phyloP scores from a whole-genome alignment of 2,797 vertebrate species.

The Diplodus sargus region DNA sequence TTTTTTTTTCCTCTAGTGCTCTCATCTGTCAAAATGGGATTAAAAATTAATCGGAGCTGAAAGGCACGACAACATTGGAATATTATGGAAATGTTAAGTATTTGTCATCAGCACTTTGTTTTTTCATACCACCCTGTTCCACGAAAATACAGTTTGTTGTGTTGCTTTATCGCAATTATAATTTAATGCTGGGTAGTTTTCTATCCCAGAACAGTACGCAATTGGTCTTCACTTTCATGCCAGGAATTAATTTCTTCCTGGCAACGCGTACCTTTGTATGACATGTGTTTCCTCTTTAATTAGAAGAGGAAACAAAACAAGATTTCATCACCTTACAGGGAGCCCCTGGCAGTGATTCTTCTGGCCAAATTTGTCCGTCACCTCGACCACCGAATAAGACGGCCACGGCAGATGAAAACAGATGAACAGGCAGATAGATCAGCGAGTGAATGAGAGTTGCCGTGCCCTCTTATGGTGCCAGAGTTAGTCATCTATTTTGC shows the following conservation, averaged over 20 bases:
- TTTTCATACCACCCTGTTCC: neutral
- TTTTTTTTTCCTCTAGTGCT: neutral
- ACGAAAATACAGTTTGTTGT: neutral
- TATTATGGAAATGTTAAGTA: neutral
- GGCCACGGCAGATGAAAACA: slow-evolving; percentile 25
- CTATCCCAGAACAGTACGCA: neutral
- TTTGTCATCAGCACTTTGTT: neutral
- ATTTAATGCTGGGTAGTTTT: neutral
- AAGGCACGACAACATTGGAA: neutral
- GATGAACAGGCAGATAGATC: slow-evolving; percentile 25
- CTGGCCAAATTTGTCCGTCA: slow-evolving; percentile 27
- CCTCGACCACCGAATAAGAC: slow-evolving; percentile 35
- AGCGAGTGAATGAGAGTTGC: slow-evolving; percentile 27
- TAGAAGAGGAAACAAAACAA: slow-evolving; percentile 11
- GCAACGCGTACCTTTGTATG: neutral
- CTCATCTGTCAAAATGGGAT: slow-evolving; percentile 4
- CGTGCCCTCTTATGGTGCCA: slow-evolving; percentile 21
- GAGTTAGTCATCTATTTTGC: slow-evolving; percentile 54
- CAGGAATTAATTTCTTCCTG: no score
- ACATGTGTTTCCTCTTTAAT: slow-evolving; percentile 5
- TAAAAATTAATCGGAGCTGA: slow-evolving; percentile 7
- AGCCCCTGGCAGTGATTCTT: neutral
- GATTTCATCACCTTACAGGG: neutral
- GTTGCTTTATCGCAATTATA: neutral
- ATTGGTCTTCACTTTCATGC: slow-evolving; percentile 4